phyloP scores from a whole-genome alignment of 2,797 vertebrate species.

The Ctenosaura bakeri region DNA sequence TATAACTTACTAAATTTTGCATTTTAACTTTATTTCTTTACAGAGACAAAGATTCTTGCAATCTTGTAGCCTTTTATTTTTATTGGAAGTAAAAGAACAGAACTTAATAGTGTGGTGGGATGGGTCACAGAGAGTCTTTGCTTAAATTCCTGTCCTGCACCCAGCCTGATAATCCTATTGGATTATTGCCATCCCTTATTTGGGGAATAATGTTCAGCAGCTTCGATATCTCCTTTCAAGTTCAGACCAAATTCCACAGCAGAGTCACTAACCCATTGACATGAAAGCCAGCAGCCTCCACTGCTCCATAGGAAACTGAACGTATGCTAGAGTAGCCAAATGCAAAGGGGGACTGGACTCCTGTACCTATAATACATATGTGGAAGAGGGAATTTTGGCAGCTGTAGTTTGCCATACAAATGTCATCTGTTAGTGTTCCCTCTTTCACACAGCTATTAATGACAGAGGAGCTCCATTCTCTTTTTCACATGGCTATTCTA shows the following conservation, averaged over 20 bases:
- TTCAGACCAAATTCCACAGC: too few relatives aligned
- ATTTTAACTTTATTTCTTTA: constrained; percentile 14
- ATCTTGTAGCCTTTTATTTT: neutral
- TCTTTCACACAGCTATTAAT: neutral
- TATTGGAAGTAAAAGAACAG: too few relatives aligned
- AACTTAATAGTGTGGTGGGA: neutral
- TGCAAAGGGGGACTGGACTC: too few relatives aligned
- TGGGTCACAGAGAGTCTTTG: neutral
- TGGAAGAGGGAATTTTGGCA: neutral
- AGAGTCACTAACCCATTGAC: too few relatives aligned
- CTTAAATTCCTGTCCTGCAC: neutral
- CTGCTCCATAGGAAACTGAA: neutral
- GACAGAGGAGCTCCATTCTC: too few relatives aligned
- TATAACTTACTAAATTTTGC: neutral
- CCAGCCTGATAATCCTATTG: neutral
- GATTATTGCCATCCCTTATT: too few relatives aligned
- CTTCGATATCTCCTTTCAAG: too few relatives aligned
- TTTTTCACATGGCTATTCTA: neutral
- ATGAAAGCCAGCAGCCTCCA: too few relatives aligned
- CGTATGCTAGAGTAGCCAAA: too few relatives aligned
- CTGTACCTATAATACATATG: too few relatives aligned
- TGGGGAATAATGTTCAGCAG: neutral
- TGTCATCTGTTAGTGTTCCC: neutral
- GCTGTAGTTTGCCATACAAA: neutral
- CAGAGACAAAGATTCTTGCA: neutral